Percentiles rank a stretch among this genome's conserved stretches.
Evolutionary conservation across 2,113 vertebrate species (phyloP).

Genomic region (Cyprinodon variegatus): DNA sequence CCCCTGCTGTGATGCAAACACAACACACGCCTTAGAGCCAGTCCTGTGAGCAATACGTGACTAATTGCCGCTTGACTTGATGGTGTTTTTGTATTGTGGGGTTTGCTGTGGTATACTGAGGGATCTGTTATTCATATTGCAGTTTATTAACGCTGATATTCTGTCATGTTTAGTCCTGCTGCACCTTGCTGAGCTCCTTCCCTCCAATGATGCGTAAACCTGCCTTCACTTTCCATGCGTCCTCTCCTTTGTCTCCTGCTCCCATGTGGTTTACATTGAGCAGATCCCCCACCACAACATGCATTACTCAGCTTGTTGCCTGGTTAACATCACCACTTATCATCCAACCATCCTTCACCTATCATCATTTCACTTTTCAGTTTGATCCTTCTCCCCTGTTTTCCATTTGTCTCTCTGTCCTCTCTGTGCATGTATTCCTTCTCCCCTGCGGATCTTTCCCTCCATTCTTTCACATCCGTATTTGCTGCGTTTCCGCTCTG

Average conservation of each 20-base stretch:
- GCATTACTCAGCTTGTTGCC: conserved; percentile 14
- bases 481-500: conserved; percentile 2
- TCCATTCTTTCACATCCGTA: background rate
- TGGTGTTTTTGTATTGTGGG: conserved; percentile 6
- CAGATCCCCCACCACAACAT: conserved; percentile 3
- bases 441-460: background rate
- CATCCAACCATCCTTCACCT: conserved; percentile 11
- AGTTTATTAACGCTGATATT: conserved; percentile 51
- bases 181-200: conserved; percentile 46
- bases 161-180: conserved; percentile 54
- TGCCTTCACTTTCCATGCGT: conserved; percentile 51
- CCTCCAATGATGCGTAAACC: conserved; percentile 46
- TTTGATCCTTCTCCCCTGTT: conserved; percentile 5
- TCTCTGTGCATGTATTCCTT: background rate
- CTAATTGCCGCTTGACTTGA: conserved; percentile 28
- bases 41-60: conserved; percentile 12
- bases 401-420: background rate
- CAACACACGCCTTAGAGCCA: conserved; percentile 4
- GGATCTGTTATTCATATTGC: conserved; percentile 46
- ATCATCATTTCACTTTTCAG: conserved; percentile 21
- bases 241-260: conserved; percentile 55
- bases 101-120: background rate
- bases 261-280: conserved; percentile 12
- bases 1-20: conserved; percentile 3
- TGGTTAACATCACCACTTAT: background rate